Evolutionary conservation across 2,113 vertebrate genomes (phyloP).

Genomic region (Oenanthe melanoleuca): DNA sequence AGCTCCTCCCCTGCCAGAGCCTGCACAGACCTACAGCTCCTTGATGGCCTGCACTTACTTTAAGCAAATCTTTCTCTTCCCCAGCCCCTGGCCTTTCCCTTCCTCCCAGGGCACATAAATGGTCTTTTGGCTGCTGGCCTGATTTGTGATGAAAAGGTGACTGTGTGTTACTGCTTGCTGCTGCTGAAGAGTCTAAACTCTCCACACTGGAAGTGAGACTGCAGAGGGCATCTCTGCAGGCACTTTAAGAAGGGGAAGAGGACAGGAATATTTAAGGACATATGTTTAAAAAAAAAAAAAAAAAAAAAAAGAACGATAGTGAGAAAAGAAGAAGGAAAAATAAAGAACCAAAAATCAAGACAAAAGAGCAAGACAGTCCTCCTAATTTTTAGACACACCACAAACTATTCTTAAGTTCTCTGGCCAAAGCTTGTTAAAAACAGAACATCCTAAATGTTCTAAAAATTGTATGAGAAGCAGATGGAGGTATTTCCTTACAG

Average conservation of each 20-base stretch:
- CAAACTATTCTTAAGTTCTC: constrained; percentile 14
- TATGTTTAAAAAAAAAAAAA: too few relatives aligned
- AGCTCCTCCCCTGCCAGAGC: not conserved
- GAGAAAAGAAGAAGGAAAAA: too few relatives aligned
- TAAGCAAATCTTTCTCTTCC: not conserved
- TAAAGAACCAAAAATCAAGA: not conserved
- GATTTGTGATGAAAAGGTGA: not conserved
- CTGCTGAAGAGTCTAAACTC: not conserved
- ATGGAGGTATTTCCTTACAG: constrained; percentile 5
- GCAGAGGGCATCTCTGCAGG: not conserved
- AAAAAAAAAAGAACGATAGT: not conserved
- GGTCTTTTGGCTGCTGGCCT: not conserved
- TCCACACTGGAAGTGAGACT: accelerated
- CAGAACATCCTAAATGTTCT: not conserved
- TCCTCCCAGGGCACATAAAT: not conserved
- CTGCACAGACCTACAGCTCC: not conserved
- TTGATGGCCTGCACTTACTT: not conserved
- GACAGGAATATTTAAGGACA: not conserved
- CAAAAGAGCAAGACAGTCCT: not conserved
- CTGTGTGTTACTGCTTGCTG: not conserved
- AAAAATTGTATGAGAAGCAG: constrained; percentile 7
- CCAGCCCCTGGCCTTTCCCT: not conserved
- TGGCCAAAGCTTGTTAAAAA: constrained; percentile 16
- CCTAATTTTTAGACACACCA: not conserved
- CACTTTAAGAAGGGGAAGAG: not conserved